Conservation (phyloP, 1,140 invertebrate species). For the Asobara japonica region DNA sequence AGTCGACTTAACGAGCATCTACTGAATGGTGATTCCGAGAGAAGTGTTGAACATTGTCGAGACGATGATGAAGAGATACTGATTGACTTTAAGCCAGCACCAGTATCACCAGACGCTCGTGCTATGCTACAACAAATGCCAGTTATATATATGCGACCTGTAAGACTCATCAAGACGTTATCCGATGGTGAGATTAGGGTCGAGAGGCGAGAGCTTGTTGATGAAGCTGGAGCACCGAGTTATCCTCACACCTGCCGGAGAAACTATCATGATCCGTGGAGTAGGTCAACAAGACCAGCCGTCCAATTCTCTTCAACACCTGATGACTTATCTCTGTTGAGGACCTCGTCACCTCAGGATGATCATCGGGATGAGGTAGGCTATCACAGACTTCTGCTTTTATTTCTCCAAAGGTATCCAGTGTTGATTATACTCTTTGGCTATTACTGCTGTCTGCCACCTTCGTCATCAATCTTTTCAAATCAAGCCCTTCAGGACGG, state of each 20-base stretch:
- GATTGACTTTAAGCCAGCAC: slow-evolving; percentile 85
- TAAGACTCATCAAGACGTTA: slow-evolving; percentile 79
- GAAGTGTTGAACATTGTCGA: neutral
- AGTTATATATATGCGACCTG: slow-evolving; percentile 66
- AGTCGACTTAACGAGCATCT: slow-evolving; percentile 1
- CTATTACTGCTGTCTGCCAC: too few relatives aligned
- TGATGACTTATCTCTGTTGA: slow-evolving; percentile 60
- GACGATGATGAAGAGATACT: slow-evolving; percentile 82
- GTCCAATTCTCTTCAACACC: slow-evolving; percentile 66
- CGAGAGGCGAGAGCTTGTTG: slow-evolving; percentile 67
- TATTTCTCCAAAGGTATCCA: neutral
- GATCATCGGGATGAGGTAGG: slow-evolving; percentile 62
- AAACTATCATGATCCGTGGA: slow-evolving; percentile 63
- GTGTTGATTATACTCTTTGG: too few relatives aligned
- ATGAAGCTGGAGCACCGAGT: slow-evolving; percentile 60
- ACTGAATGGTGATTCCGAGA: neutral
- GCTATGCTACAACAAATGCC: slow-evolving; percentile 64
- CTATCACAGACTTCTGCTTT: neutral
- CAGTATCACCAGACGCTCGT: slow-evolving; percentile 71
- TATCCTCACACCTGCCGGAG: slow-evolving; percentile 63
- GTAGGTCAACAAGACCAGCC: slow-evolving; percentile 52
- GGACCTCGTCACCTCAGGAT: slow-evolving; percentile 50
- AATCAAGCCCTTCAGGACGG: too few relatives aligned
- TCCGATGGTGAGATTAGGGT: slow-evolving; percentile 83
- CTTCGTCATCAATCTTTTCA: too few relatives aligned